These are phyloP conservation scores for Uromys caudimaculatus DNA, from an alignment of 2,797 vertebrate genomes.

Conservation along the genomic window DNA sequence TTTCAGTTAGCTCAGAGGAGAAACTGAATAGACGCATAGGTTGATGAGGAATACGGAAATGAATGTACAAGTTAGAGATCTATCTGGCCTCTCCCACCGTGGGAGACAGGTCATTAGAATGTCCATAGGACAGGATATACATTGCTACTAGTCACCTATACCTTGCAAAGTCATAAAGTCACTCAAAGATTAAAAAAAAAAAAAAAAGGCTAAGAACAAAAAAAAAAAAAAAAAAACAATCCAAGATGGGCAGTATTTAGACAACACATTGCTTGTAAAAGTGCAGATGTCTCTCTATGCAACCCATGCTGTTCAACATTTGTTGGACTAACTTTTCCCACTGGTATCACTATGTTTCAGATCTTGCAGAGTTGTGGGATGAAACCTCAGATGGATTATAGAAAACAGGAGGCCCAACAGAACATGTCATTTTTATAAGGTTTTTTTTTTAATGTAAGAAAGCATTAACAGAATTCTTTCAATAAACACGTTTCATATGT, in stretches of 20 bases:
- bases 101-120: neutral
- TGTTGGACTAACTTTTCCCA: constrained; percentile 25
- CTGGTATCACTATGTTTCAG: neutral
- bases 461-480: constrained; percentile 53
- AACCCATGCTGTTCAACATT: neutral
- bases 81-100: neutral
- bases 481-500: constrained; percentile 37
- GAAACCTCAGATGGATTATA: constrained; percentile 16
- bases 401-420: constrained; percentile 11
- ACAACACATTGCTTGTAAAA: constrained; percentile 6
- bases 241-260: neutral
- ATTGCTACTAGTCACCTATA: neutral
- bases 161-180: neutral
- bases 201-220: constrained; percentile 7
- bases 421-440: constrained; percentile 32
- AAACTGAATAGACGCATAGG: constrained; percentile 6
- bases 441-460: constrained; percentile 34
- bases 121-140: neutral
- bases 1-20: neutral
- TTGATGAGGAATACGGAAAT: neutral
- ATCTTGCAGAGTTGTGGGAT: constrained; percentile 5
- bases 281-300: neutral
- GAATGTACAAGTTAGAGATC: neutral
- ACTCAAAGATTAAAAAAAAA: neutral
- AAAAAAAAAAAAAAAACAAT: neutral